Base-by-base conservation (phyloP, 64 coral and sea anemone genomes). In the Montipora sp. region DNA sequence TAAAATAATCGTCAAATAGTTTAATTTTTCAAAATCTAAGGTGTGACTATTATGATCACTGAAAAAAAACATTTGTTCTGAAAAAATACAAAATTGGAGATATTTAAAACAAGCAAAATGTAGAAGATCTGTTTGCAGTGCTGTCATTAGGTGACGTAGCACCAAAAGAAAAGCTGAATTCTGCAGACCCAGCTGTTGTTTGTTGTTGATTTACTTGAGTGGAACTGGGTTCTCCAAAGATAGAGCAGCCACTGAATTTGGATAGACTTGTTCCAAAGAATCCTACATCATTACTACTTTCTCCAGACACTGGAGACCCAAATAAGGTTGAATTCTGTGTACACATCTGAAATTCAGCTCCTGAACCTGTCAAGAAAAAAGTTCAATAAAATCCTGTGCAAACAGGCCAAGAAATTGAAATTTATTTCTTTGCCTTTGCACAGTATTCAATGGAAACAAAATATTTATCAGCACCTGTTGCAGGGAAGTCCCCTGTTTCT, bases 251-350 rank as follows among this genome's bases (percentile, higher is more conserved):
- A 49, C 18, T 72, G 5, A 49, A n/a, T 47, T 18, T 8, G 45
- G 61, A 19, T 85, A 45, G 16, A 45, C 36, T 85, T 85, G 82
- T 85, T 22, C 82, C 82, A 85, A 85, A 85, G 63, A 85, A 71
- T 9, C 82, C 65, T 49, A 8, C 11, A 5, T 44, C 47, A 8
- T 12, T 10, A 22, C 82, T 14, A 9, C 82, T 50, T n/a, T 72
- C 82, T 5, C 3, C 65, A 11, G 82, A 21, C n/a, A 70, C 82
- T 85, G 82, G 65, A 71, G 82, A 68, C 47, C 65, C 82, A 85
- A 85, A 85, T 15, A 85, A 13, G 82, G 70, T 85, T 85, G 61
- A 22, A 19, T 48, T 71, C 44, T 69, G 45, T 71, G 36, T 44
- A 4, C 3, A 47, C 65, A 85, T 49, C 45, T 70, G 46, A 67